Evolutionary conservation across 2,113 vertebrate species (phyloP), one percentile per base, ranked within the genome.

Genomic region (Cairina moschata): DNA sequence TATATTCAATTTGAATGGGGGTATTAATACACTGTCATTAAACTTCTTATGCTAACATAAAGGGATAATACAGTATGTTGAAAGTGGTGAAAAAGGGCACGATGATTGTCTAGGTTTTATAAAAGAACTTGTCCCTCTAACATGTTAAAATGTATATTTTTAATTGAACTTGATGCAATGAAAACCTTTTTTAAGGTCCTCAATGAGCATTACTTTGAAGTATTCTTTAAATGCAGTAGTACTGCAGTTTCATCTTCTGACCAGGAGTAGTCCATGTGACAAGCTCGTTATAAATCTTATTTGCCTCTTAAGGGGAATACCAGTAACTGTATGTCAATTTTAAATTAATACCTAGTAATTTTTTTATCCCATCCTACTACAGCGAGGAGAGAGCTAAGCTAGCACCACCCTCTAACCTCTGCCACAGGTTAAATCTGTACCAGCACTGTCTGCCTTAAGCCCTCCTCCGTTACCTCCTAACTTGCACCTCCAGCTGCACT

Each of bases 61-160:
- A 83, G 32, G 29, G 65, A 63, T 36, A 42, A 50, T 6, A 18
- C 13, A 62, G 32, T 15, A 67, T 11, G 17, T 25, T 92, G 80
- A 60, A 34, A 77, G 38, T 62, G 73, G 72, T 62, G 56, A 23
- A 79, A 71, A 34, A 83, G 73, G 80, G 34, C 50, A 88, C 34
- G 55, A 54, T 90, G 94, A 95, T 96, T 97, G 96, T 95, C 86
- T 78, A 67, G 28, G 36, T 44, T 69, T 91, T 95, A 74, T 29
- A 29, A 65, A 86, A 96, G 94, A 93, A 96, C 88, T 0, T 75
- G 50, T 36, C 90, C 54, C 28, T 90, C 44, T 84, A 89, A 42
- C 54, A 59, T 65, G 26, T 58, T 58, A 77, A 94, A 92, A 94
- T 69, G 65, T 8, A 83, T 48, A 79, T 87, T 56, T 94, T 87